phyloP scores from a whole-genome alignment of 1,140 invertebrate genomes.

The Aleiodes sp. region DNA sequence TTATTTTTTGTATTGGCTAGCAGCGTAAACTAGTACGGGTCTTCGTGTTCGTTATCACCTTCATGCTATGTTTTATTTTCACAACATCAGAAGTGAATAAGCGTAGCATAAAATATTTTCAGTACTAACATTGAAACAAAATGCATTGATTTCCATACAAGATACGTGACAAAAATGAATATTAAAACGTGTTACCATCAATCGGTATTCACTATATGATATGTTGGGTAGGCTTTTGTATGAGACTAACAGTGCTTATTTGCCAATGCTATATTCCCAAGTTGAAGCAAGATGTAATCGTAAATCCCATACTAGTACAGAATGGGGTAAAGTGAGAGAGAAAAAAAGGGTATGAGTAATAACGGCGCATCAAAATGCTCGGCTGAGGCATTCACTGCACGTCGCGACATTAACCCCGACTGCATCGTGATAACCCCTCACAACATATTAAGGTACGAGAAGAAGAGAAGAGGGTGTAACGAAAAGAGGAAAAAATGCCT shows the following conservation, averaged over 20 bases:
- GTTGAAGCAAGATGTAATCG: slow-evolving; percentile 39
- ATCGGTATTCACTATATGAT: slow-evolving; percentile 5
- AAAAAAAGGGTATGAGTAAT: slow-evolving; percentile 33
- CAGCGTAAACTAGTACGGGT: background rate
- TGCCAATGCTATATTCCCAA: background rate
- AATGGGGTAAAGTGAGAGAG: background rate
- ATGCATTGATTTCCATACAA: slow-evolving; percentile 6
- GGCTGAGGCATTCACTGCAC: slow-evolving; percentile 46
- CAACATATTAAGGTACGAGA: slow-evolving; percentile 15
- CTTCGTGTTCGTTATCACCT: background rate
- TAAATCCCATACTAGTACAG: slow-evolving; percentile 35
- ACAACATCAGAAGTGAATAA: background rate
- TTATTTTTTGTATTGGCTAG: background rate
- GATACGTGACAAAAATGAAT: slow-evolving; percentile 9
- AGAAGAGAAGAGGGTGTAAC: background rate
- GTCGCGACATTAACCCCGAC: slow-evolving; percentile 54
- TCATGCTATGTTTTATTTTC: background rate
- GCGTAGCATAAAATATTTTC: background rate
- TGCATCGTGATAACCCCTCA: slow-evolving; percentile 29
- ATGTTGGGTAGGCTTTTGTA: background rate
- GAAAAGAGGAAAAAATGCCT: background rate
- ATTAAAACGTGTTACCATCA: slow-evolving; percentile 2
- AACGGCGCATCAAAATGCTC: slow-evolving; percentile 29
- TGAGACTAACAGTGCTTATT: background rate
- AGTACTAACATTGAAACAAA: background rate